phyloP scores from a whole-genome alignment of 2,888 invertebrate genomes.

The Andricus quercusramuli region DNA sequence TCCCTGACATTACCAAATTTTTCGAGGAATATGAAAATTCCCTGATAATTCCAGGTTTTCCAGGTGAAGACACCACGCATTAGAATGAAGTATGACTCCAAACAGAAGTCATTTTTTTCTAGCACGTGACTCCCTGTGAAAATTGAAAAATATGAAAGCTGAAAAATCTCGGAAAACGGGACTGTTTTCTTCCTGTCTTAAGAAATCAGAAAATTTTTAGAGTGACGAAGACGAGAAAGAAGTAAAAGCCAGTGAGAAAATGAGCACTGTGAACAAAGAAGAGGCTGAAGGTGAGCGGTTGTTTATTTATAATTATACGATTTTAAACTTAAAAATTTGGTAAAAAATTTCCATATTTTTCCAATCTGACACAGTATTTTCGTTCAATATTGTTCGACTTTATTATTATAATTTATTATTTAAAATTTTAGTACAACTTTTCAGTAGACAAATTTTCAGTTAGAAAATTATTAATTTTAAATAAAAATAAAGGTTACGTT shows the following conservation, averaged over 20 bases:
- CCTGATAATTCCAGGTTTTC: no score
- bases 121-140: not conserved
- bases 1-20: no score
- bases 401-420: no score
- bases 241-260: not conserved
- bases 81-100: slow-evolving; percentile 1
- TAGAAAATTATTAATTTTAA: no score
- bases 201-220: slow-evolving; percentile 59
- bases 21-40: no score
- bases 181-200: not conserved
- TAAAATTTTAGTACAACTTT: no score
- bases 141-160: not conserved
- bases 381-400: no score
- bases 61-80: not conserved
- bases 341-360: not conserved
- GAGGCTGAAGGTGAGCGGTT: not conserved
- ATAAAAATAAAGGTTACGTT: not conserved
- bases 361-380: not conserved
- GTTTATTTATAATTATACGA: not conserved
- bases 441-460: no score
- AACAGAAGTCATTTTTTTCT: slow-evolving; percentile 7
- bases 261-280: not conserved
- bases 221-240: slow-evolving; percentile 50
- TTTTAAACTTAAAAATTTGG: no score
- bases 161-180: not conserved